Base-by-base conservation (phyloP, 2,797 vertebrate species). In the Menidia menidia region DNA sequence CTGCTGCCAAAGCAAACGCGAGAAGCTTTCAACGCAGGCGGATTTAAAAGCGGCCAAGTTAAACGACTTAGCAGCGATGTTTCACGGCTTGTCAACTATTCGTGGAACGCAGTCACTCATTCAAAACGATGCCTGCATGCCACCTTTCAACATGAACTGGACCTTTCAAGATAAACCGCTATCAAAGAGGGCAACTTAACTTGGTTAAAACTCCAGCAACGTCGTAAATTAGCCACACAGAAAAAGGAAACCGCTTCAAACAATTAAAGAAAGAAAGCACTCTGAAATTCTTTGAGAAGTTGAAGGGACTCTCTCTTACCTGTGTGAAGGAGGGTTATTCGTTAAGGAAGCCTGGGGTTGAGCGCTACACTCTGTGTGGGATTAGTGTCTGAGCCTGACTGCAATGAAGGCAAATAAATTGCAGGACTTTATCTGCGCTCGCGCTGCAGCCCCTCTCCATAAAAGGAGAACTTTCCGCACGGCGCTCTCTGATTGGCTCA, bases 391-490 rank as follows among this genome's bases (percentile, higher is more conserved):
- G 70, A 33, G 50, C 66, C 64, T 42, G 68, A 91, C 86, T 91
- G 90, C 85, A 81, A 80, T 13, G 73, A 54, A 67, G 15, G 71
- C 64, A 75, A 42, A 41, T 41, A 13, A 32, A 44, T 3, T 39
- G 78, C 86, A 30, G 80, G 82, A 16, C 91, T 97, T 95, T 98
- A 98, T 96, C 10, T 9, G 82, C 64, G 86, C 87, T 70, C 54
- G 48, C 25, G 78, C 85, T 90, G 91, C 91, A 91, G 80, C 96
- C 96, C 93, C 95, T 91, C 86, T 95, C 97, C 97, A 97, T 97
- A 98, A 93, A 98, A 97, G 97, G 97, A 95, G 87, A 95, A 94
- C 95, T 97, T 97, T 96, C 93, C 93, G 91, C 94, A 93, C 89
- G 65, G 91, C 88, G 87, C 6, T 16, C 54, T 83, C 84, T 91